Evolutionary conservation across 2,113 vertebrate genomes (phyloP), one percentile per base, ranked within the genome.

Genomic region (Calyptomena viridis): DNA sequence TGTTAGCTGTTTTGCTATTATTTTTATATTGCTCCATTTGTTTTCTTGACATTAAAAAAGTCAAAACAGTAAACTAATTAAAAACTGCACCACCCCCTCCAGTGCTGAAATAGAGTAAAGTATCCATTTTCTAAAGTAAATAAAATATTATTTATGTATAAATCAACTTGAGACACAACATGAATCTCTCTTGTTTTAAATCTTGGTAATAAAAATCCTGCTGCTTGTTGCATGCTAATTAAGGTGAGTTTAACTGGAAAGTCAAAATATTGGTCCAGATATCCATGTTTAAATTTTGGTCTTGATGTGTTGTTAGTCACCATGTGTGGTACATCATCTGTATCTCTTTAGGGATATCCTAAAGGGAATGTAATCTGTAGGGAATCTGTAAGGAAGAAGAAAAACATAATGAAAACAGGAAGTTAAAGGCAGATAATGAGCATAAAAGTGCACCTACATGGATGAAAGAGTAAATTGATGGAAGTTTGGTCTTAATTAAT

Each of bases 11-110:
- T 94, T 75, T 94, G 49, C 49, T 94, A 12, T 84, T 94, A 66
- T 81, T 90, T 95, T 94, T 92, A 84, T 87, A 92, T 95, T 94
- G 58, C 73, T 89, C 58, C 53, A 90, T 96, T 96, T 96, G 79
- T 97, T 97, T 95, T 90, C 90, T 75, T 93, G 94, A 90, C 83
- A 53, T 72, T 62, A 74, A 85, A 86, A 91, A 90, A 95, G 60
- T 56, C 76, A 75, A 84, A 94, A 2, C n/a, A 87, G 79, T 84
- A 72, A 89, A 94, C 89, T 93, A 96, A 96, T 93, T 94, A 83
- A 94, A 71, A 78, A 86, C 64, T 59, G 25, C 56, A 68, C 81
- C 52, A 81, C 56, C 53, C 50, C 76, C 76, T 93, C 40, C 78
- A 55, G 79, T 72, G 83, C 56, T 89, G 37, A 84, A 91, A 91